phyloP scores from a whole-genome alignment of 2,797 vertebrate genomes.

The Girardinus metallicus region DNA sequence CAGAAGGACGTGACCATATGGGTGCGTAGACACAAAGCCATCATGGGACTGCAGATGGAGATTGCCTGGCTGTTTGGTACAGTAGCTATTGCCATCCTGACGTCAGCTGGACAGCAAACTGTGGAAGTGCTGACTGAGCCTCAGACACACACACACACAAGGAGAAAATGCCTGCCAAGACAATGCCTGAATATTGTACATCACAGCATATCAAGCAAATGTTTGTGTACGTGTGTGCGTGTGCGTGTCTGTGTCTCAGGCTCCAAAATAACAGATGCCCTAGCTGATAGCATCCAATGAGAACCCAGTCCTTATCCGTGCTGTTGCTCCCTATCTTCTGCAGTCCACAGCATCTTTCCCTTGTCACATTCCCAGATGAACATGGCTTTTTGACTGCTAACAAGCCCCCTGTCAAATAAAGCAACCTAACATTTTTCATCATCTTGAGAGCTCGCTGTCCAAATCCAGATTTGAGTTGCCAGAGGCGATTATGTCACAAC shows the following conservation, averaged over 20 bases:
- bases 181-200: constrained; percentile 68
- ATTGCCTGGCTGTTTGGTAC: constrained; percentile 56
- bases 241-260: constrained; percentile 12
- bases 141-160: constrained; percentile 35
- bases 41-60: constrained; percentile 40
- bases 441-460: constrained; percentile 41
- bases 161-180: constrained; percentile 64
- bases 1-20: constrained; percentile 19
- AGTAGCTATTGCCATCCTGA: constrained; percentile 64
- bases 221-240: constrained; percentile 18
- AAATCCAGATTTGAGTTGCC: constrained; percentile 57
- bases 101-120: constrained; percentile 70
- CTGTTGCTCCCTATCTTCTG: constrained; percentile 38
- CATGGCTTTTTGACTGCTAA: constrained; percentile 44
- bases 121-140: constrained; percentile 73
- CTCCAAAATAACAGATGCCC: constrained; percentile 55
- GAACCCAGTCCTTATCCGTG: constrained; percentile 28
- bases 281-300: constrained; percentile 48
- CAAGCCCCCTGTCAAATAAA: constrained; percentile 55
- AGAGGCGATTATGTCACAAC: constrained; percentile 53
- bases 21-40: constrained; percentile 34
- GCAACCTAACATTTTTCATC: constrained; percentile 54
- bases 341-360: constrained; percentile 36
- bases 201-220: constrained; percentile 67
- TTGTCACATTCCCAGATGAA: constrained; percentile 39